These are phyloP conservation scores for Arge pagana DNA, from an alignment of 2,888 invertebrate species.

Conservation along the genomic window DNA sequence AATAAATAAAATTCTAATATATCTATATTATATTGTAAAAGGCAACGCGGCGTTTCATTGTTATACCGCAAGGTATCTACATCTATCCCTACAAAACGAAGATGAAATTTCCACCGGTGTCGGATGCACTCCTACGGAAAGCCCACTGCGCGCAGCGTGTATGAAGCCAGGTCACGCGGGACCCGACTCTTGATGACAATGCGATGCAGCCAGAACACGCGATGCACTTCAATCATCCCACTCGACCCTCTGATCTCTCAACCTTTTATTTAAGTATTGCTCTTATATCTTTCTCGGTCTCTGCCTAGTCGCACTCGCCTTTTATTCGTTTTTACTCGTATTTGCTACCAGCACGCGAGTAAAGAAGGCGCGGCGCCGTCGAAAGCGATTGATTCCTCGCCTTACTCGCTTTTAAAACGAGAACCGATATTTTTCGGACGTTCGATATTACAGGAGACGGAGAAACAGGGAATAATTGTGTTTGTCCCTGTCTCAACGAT, in stretches of 20 bases:
- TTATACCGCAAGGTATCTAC: background rate
- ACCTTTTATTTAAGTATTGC: slow-evolving; percentile 21
- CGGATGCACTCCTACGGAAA: slow-evolving; percentile 5
- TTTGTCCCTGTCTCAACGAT: too few species aligned
- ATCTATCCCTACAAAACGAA: too few species aligned
- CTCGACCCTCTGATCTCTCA: slow-evolving; percentile 21
- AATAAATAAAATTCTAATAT: slow-evolving; percentile 17
- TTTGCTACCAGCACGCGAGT: too few species aligned
- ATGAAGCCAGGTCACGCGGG: slow-evolving; percentile 18
- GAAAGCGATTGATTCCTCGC: too few species aligned
- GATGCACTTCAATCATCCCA: slow-evolving; percentile 22
- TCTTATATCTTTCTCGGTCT: slow-evolving; percentile 17
- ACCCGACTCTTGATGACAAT: slow-evolving; percentile 20
- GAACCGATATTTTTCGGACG: too few species aligned
- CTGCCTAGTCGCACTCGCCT: slow-evolving; percentile 12
- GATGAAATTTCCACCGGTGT: background rate
- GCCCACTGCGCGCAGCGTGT: slow-evolving; percentile 7
- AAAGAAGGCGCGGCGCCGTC: too few species aligned
- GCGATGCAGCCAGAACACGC: slow-evolving; percentile 18
- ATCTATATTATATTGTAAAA: slow-evolving; percentile 18
- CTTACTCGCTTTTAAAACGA: too few species aligned
- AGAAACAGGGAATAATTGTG: too few species aligned
- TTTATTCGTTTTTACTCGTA: too few species aligned
- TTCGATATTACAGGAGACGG: too few species aligned
- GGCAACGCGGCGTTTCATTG: background rate